phyloP scores from a whole-genome alignment of 2,797 vertebrate species.

The Anas acuta region DNA sequence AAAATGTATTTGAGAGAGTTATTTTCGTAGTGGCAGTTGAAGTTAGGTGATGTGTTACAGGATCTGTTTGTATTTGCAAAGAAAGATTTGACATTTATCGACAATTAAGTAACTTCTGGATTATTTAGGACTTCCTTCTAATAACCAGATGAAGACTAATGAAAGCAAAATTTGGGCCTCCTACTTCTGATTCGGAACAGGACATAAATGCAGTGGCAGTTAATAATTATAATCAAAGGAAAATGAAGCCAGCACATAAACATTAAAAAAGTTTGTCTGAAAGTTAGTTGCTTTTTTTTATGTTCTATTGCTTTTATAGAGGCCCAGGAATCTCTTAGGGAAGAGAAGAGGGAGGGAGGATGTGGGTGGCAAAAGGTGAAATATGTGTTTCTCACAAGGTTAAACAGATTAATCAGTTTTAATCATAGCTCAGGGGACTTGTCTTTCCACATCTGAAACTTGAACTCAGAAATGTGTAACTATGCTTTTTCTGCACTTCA shows the following conservation, averaged over 20 bases:
- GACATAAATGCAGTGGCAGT: not conserved
- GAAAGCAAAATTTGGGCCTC: not conserved
- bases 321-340: not conserved
- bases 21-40: not conserved
- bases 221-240: not conserved
- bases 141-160: not conserved
- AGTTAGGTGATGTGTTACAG: not conserved
- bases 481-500: not conserved
- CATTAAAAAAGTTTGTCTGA: not conserved
- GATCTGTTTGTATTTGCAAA: not conserved
- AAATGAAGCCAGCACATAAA: not conserved
- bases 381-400: not conserved
- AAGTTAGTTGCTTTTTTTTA: not conserved
- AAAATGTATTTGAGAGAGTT: not conserved
- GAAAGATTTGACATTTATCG: not conserved
- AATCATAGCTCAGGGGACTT: constrained; percentile 20
- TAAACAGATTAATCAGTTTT: not conserved
- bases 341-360: not conserved
- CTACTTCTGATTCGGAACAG: not conserved
- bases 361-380: not conserved
- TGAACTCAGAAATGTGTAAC: not conserved
- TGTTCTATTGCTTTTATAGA: not conserved
- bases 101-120: not conserved
- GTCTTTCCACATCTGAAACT: constrained; percentile 19
- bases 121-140: not conserved